Percentiles rank a stretch among this genome's conserved stretches.
Evolutionary conservation across 2,888 invertebrate species (phyloP).

Genomic region (Metellina segmentata): DNA sequence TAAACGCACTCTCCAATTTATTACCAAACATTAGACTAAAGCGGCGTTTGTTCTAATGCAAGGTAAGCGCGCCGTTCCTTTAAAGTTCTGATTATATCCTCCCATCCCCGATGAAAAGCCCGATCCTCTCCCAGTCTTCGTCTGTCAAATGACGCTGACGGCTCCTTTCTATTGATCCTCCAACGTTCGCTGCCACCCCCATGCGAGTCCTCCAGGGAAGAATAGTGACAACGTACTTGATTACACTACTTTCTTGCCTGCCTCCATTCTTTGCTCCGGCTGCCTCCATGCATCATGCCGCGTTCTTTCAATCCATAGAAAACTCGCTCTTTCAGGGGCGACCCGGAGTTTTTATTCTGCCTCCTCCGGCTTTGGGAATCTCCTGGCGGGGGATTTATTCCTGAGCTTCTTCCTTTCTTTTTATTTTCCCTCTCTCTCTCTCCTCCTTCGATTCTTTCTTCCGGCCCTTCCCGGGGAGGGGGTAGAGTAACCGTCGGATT

Average conservation of each 20-base stretch:
- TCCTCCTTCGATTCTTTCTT: slow-evolving; percentile 1
- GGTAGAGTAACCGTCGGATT: slow-evolving; percentile 48
- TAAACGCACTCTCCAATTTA: too few relatives aligned
- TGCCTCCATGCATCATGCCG: slow-evolving; percentile 51
- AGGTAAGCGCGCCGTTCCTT: neutral
- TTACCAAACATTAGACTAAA: too few relatives aligned
- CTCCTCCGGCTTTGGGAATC: neutral
- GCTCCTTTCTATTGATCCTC: slow-evolving; percentile 40
- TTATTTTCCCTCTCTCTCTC: neutral
- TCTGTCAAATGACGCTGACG: slow-evolving; percentile 63
- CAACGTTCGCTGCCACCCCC: slow-evolving; percentile 13
- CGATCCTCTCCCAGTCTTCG: slow-evolving; percentile 45
- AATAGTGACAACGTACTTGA: slow-evolving; percentile 70
- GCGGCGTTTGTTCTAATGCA: too few relatives aligned
- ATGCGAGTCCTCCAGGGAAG: slow-evolving; percentile 24
- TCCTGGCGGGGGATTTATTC: slow-evolving; percentile 50
- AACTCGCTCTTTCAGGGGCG: slow-evolving; percentile 32
- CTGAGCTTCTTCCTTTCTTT: slow-evolving; percentile 2
- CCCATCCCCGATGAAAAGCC: slow-evolving; percentile 50
- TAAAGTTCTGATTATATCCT: slow-evolving; percentile 57
- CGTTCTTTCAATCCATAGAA: slow-evolving; percentile 44
- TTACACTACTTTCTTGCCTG: slow-evolving; percentile 63
- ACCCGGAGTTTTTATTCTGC: slow-evolving; percentile 58
- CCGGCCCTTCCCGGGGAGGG: neutral
- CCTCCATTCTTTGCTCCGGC: slow-evolving; percentile 25